phyloP scores from a whole-genome alignment of 2,113 vertebrate genomes.

The Coptodon rendalli region DNA sequence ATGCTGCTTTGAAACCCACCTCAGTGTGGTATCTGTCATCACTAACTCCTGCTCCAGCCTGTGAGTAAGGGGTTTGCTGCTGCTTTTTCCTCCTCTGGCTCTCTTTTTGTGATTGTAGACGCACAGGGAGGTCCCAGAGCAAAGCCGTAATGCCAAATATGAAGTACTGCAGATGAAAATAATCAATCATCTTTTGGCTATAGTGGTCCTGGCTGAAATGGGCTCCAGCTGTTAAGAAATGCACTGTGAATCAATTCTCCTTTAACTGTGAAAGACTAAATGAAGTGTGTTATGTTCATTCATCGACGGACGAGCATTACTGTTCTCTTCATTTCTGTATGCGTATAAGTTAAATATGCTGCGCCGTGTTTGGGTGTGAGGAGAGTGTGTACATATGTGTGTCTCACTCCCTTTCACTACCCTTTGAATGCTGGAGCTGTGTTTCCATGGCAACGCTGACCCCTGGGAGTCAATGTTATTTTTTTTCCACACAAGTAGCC shows the following conservation, averaged over 20 bases:
- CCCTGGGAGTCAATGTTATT: constrained; percentile 69
- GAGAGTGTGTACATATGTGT: background rate
- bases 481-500: constrained; percentile 54
- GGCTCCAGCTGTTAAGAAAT: background rate
- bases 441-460: constrained; percentile 78
- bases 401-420: constrained; percentile 64
- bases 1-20: background rate
- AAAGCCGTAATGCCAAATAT: background rate
- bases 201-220: background rate
- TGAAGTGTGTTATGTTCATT: background rate
- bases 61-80: background rate
- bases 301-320: background rate
- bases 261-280: background rate
- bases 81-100: background rate
- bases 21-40: rapidly evolving
- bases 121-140: background rate
- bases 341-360: background rate
- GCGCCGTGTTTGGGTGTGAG: background rate
- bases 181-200: background rate
- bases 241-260: background rate
- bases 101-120: background rate
- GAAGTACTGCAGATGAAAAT: background rate
- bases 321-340: background rate
- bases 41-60: background rate
- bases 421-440: constrained; percentile 70